These are phyloP conservation scores for Tenthredo livida DNA, from an alignment of 2,888 invertebrate species.

Conservation along the genomic window DNA sequence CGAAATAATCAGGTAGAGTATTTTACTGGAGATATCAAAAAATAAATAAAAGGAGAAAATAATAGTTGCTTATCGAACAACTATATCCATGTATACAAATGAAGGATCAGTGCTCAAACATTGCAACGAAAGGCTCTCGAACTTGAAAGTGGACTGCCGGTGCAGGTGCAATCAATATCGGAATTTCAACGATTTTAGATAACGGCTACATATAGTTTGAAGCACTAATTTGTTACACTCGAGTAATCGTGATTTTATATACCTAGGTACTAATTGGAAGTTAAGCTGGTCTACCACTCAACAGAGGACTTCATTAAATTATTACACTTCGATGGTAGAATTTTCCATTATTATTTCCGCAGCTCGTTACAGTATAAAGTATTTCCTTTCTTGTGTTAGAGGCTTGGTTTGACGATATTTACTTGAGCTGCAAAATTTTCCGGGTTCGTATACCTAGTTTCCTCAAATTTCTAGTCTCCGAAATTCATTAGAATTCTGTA, in stretches of 20 bases:
- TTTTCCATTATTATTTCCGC: background rate
- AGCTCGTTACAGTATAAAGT: background rate
- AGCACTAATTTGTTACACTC: slow-evolving; percentile 13
- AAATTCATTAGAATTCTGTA: too few species aligned
- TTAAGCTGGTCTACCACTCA: background rate
- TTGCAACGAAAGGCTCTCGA: background rate
- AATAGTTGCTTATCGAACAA: background rate
- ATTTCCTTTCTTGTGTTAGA: background rate
- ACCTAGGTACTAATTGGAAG: slow-evolving; percentile 4
- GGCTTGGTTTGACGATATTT: background rate
- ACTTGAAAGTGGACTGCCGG: background rate
- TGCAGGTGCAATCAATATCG: background rate
- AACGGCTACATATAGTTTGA: background rate
- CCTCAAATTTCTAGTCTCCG: background rate
- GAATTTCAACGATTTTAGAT: slow-evolving; percentile 24
- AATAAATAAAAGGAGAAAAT: background rate
- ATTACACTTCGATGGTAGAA: slow-evolving; percentile 31
- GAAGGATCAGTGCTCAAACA: background rate
- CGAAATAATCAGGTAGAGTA: background rate
- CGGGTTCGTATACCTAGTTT: background rate
- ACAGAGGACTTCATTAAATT: slow-evolving; percentile 36
- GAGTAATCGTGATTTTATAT: background rate
- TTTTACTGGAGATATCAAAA: background rate
- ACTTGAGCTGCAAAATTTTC: background rate
- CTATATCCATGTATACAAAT: background rate